phyloP scores from a whole-genome alignment of 2,113 vertebrate species.

The Eulacestoma nigropectus region DNA sequence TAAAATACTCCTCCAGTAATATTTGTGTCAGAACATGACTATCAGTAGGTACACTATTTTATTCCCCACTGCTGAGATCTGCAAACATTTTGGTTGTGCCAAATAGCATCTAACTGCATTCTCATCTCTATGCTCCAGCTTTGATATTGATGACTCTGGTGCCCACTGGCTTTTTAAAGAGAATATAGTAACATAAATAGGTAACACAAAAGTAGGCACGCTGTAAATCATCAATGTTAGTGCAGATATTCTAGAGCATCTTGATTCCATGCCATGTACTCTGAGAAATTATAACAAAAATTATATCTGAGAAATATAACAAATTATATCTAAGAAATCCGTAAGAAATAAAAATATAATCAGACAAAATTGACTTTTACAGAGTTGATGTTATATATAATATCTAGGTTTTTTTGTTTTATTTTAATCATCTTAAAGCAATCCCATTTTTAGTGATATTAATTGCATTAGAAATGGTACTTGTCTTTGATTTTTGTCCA shows the following conservation, averaged over 20 bases:
- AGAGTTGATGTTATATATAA: neutral
- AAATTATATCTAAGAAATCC: neutral
- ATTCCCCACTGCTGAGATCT: neutral
- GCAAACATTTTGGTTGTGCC: conserved; percentile 7
- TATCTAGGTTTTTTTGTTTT: neutral
- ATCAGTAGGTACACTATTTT: neutral
- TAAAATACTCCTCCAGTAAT: neutral
- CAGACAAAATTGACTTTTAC: neutral
- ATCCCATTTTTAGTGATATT: neutral
- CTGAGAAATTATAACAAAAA: neutral
- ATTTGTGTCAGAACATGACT: neutral
- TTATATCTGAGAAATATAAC: neutral
- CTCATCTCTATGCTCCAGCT: neutral
- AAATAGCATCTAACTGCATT: neutral
- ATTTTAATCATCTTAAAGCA: neutral
- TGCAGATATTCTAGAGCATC: neutral
- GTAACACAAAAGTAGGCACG: neutral
- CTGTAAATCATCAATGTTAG: neutral
- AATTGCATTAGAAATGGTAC: neutral
- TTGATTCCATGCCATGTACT: neutral
- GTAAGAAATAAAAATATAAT: neutral
- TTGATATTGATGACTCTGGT: conserved; percentile 7
- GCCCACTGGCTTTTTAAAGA: neutral
- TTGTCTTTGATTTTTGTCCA: neutral
- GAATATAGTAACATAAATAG: neutral